Percentiles rank a stretch among this genome's conserved stretches.
phyloP scores from a whole-genome alignment of 2,113 vertebrate species.

The Fukomys damarensis region DNA sequence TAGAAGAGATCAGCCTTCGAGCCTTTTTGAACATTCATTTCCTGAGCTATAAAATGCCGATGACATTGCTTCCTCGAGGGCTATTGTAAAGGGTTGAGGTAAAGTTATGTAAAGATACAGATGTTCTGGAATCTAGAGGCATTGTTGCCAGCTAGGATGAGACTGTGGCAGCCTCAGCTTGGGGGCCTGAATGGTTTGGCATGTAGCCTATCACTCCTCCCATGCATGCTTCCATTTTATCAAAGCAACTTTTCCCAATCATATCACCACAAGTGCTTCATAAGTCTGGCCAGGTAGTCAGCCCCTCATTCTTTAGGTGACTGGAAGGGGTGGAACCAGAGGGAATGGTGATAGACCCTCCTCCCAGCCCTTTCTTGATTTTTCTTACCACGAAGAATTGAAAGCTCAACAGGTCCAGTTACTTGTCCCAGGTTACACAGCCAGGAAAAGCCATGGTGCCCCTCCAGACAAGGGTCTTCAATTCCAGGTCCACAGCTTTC shows the following conservation, averaged over 20 bases:
- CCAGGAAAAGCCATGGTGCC: neutral
- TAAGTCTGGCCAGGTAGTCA: neutral
- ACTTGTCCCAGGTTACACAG: neutral
- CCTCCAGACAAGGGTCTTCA: constrained; percentile 1
- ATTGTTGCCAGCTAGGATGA: neutral
- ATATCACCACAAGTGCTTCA: neutral
- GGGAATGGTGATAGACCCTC: neutral
- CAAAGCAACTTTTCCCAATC: neutral
- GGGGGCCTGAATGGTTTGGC: neutral
- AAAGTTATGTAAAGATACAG: neutral
- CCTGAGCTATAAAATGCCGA: neutral
- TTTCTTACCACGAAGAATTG: neutral
- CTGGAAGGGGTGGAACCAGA: neutral
- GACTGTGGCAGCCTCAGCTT: neutral
- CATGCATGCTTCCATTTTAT: neutral
- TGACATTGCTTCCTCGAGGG: neutral
- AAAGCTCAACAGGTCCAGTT: neutral
- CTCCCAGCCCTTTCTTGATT: neutral
- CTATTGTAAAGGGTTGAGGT: neutral
- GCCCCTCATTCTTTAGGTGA: neutral
- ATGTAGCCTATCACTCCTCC: neutral
- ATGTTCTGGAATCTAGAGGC: neutral
- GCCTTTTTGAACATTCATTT: neutral
- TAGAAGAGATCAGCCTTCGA: neutral
- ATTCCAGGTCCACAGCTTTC: neutral